Base-by-base conservation (phyloP, 2,113 vertebrate species). In the Ancistrus triradiatus region DNA sequence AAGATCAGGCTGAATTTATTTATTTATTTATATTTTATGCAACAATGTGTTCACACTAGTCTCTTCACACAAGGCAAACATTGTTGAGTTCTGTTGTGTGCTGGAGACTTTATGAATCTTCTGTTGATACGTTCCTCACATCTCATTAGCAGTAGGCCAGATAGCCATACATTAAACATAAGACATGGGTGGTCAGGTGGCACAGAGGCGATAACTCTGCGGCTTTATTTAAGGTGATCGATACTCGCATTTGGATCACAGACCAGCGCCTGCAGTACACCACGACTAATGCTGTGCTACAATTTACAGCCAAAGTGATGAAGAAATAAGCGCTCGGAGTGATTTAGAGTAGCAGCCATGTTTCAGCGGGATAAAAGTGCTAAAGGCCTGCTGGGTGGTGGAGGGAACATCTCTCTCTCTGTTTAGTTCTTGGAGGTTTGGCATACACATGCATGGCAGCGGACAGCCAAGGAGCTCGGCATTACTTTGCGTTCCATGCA, bases 401-500 rank as follows among this genome's bases (percentile, higher is more conserved):
- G 31, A 48, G 63, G 42, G 47, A 47, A 74, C 59, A 80, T 67
- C 60, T 66, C 59, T 27, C 37, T 63, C 66, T 72, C 63, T 63
- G 74, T 60, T n/a, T 25, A 9, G 51, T 25, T 27, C 33, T 6
- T 53, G 61, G 63, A 60, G 70, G 53, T 3, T 69, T 11, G 1
- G 60, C 18, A 31, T 67, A 59, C 59, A 8, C 46, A 59, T 44
- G 49, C 3, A 40, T 66, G 75, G 78, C 73, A 78, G 78, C 71
- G 70, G 73, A 83, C 74, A 78, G 70, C 59, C 66, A 69, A 3
- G 62, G 59, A 69, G 68, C 44, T 17, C 10, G 73, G 73, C 70
- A 74, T 69, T 74, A 56, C 63, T 80, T 82, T 49, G 63, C 55
- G 63, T 73, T 79, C 73, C 22, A 76, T 72, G 72, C 68, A 56